Base-by-base conservation (phyloP, 2,113 vertebrate genomes). In the Todiramphus chloris region DNA sequence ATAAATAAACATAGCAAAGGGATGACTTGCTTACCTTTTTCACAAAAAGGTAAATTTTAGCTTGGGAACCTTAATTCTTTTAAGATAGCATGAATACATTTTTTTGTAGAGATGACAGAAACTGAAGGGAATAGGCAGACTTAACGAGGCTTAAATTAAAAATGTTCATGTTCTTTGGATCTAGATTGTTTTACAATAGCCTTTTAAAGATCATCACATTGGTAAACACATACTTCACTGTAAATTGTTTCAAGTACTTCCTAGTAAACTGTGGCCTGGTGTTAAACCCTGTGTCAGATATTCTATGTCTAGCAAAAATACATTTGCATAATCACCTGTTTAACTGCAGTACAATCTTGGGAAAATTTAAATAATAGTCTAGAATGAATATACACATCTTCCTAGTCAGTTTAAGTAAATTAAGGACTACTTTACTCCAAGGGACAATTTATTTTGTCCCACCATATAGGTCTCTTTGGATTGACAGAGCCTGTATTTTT, bases 241-340 rank as follows among this genome's bases (percentile, higher is more conserved):
- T 24, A 90, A 83, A 94, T 62, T 79, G 37, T 58, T 95, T 86
- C 18, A 62, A 80, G 58, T 66, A 23, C 33, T 92, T 41, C 58
- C 30, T 77, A 58, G 67, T 88, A 92, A 94, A 80, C 21, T 69
- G 69, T 87, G 63, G 44, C 41, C 59, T 33, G 23, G 13, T 53
- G 53, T 69, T 85, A 83, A 89, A 83, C 48, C 76, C 27, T 69
- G 9, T 87, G 53, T 83, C 59, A 90, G 70, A 77, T 67, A 50
- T 58, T 87, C 80, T 66, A 6, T 37, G 59, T 77, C 58, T 62
- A 80, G 53, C 35, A 93, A 92, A 91, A 83, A 83, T 80, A 31
- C 18, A 69, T 95, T 92, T 76, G 15, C 90, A 77, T 96, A 93
- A 94, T 95, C 63, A 88, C 85, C 55, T 83, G 83, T 80, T 96